These are phyloP conservation scores for Cataglyphis hispanica DNA, from an alignment of 1,140 invertebrate genomes.

Conservation along the genomic window DNA sequence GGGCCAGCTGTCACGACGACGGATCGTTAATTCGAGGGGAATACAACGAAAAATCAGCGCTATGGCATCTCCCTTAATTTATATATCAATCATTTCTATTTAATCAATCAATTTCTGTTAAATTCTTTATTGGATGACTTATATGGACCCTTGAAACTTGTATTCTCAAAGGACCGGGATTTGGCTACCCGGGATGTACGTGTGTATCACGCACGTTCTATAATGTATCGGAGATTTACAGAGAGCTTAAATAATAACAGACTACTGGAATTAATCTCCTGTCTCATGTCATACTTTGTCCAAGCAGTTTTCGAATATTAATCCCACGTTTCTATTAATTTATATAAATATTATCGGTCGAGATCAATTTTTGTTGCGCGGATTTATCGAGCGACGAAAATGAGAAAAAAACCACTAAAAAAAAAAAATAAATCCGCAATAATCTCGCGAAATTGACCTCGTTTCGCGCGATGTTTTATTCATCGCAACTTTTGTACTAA, in stretches of 20 bases:
- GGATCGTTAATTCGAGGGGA: conserved; percentile 54
- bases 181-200: not conserved
- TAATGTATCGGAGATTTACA: conserved; percentile 38
- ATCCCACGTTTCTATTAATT: not conserved
- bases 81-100: not conserved
- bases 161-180: conserved; percentile 13
- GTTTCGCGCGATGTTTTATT: conserved; percentile 47
- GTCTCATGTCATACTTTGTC: not conserved
- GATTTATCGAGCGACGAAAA: not conserved
- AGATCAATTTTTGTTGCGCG: not conserved
- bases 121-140: conserved; percentile 18
- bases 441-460: conserved; percentile 51
- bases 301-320: conserved; percentile 3
- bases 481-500: not conserved
- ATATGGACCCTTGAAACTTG: not conserved
- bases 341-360: conserved; percentile 35
- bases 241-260: conserved; percentile 33
- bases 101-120: not conserved
- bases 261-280: conserved; percentile 29
- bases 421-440: conserved; percentile 40
- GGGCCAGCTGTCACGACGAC: not conserved
- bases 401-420: not conserved
- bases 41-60: not conserved
- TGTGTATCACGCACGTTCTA: not conserved
- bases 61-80: no score